A percentile compares a stretch with the other conserved stretches of the same genome.
phyloP scores from a whole-genome alignment of 2,113 vertebrate genomes.

The Plestiodon gilberti region DNA sequence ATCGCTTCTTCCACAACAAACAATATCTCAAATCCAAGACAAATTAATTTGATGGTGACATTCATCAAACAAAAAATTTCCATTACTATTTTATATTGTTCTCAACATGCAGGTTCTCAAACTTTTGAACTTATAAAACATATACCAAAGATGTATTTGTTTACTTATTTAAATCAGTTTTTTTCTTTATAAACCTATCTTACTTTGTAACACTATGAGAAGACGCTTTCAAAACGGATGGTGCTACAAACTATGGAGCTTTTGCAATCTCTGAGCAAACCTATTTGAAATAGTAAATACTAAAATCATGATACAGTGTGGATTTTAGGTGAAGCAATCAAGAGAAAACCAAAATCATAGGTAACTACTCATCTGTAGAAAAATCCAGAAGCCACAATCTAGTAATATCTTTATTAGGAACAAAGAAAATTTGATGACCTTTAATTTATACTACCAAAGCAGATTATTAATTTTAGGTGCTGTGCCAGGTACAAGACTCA shows the following conservation, averaged over 20 bases:
- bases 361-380: no score
- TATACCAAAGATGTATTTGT: background rate
- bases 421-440: no score
- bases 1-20: background rate
- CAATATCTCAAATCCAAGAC: fast-evolving
- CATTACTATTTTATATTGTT: background rate
- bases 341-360: background rate
- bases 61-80: background rate
- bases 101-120: background rate
- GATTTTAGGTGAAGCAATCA: background rate
- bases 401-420: no score
- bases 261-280: fast-evolving
- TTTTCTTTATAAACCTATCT: background rate
- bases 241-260: background rate
- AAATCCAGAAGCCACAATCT: no score
- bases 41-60: background rate
- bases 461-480: no score
- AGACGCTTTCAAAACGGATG: background rate
- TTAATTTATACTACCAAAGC: no score
- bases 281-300: background rate
- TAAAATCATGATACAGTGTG: background rate
- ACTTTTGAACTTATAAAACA: background rate
- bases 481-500: no score
- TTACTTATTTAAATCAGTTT: background rate
- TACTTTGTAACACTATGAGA: background rate